Conservation (phyloP, 92 coral and sea anemone genomes). For the Epizoanthus scotinus region DNA sequence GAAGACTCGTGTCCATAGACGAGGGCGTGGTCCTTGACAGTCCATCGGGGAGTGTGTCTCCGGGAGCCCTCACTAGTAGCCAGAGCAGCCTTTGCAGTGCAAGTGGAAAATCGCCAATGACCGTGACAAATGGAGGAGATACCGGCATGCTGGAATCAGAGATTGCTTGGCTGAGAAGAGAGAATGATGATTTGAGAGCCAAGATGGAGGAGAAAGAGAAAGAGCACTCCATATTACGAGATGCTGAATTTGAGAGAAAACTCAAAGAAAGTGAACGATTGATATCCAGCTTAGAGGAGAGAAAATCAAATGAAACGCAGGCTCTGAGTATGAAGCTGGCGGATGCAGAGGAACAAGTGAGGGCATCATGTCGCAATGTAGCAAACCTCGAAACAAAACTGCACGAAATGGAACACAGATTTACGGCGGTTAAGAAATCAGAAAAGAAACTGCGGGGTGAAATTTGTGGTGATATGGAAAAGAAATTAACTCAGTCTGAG, state of each 20-base stretch:
- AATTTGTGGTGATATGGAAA: slow-evolving; percentile 59
- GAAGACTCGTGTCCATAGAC: slow-evolving; percentile 76
- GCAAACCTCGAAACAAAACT: slow-evolving; percentile 52
- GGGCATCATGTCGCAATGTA: not conserved
- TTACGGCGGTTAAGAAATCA: slow-evolving; percentile 55
- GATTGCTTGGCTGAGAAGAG: slow-evolving; percentile 61
- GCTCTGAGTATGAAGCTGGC: slow-evolving; percentile 38
- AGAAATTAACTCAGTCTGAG: slow-evolving; percentile 43
- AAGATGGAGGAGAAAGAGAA: slow-evolving; percentile 67
- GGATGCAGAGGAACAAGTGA: slow-evolving; percentile 21
- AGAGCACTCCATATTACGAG: slow-evolving; percentile 13
- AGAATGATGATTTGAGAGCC: slow-evolving; percentile 63
- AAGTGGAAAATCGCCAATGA: slow-evolving; percentile 28
- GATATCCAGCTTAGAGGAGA: slow-evolving; percentile 31
- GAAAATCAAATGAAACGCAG: slow-evolving; percentile 54
- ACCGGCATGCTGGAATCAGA: slow-evolving; percentile 56
- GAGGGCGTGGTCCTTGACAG: slow-evolving; percentile 92
- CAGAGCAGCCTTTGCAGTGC: slow-evolving; percentile 42
- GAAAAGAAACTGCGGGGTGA: slow-evolving; percentile 75
- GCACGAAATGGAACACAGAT: slow-evolving; percentile 50
- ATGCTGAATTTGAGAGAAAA: slow-evolving; percentile 52
- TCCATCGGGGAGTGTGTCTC: slow-evolving; percentile 43
- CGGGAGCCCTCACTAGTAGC: slow-evolving; percentile 36
- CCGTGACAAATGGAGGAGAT: slow-evolving; percentile 22
- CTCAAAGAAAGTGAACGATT: slow-evolving; percentile 17